Conservation (phyloP, 2,888 invertebrate genomes). For the Heliconius erato region DNA sequence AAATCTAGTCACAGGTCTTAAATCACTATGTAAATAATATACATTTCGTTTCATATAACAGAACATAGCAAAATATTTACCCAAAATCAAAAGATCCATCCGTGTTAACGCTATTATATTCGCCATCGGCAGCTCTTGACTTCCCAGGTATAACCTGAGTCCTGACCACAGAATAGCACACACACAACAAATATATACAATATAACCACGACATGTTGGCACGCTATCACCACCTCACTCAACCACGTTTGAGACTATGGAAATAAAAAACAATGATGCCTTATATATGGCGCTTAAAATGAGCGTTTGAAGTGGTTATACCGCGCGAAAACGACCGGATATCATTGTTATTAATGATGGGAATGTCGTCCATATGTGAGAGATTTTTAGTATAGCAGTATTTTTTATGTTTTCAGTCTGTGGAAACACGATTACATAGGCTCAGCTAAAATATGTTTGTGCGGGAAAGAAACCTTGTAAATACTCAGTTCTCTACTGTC, state of each 20-base stretch:
- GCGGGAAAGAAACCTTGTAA: too few species aligned
- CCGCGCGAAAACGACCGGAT: conserved; percentile 83
- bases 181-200: conserved; percentile 72
- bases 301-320: conserved; percentile 72
- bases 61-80: conserved; percentile 63
- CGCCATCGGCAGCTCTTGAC: conserved; percentile 82
- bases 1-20: too few species aligned
- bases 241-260: conserved; percentile 64
- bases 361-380: conserved; percentile 52
- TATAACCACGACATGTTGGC: conserved; percentile 73
- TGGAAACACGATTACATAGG: too few species aligned
- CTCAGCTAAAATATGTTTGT: too few species aligned
- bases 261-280: conserved; percentile 76
- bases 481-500: too few species aligned
- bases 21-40: neutral
- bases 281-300: conserved; percentile 83
- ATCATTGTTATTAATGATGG: conserved; percentile 81
- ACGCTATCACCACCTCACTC: conserved; percentile 60
- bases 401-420: neutral
- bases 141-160: conserved; percentile 81
- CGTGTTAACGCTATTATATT: conserved; percentile 88
- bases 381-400: conserved; percentile 20
- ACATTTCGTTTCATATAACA: neutral
- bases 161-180: conserved; percentile 70
- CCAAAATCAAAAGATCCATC: conserved; percentile 92